phyloP scores from a whole-genome alignment of 2,888 invertebrate species.

The Papilio demoleus region DNA sequence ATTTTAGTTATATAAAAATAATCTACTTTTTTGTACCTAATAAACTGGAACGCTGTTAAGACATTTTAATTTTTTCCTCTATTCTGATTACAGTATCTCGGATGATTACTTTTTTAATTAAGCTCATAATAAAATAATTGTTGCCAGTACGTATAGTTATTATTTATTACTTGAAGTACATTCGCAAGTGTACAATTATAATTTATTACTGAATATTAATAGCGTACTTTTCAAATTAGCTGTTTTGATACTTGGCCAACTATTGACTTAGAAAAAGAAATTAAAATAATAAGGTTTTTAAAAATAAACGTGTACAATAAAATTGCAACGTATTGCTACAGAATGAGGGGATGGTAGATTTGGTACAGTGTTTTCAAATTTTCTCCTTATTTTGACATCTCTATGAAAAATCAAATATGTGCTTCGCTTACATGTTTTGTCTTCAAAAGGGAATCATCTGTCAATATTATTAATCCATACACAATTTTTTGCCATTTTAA shows the following conservation, averaged over 20 bases:
- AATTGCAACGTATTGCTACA: not conserved
- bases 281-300: not conserved
- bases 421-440: no score
- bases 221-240: not conserved
- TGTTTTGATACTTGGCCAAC: conserved; percentile 16
- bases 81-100: not conserved
- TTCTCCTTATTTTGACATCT: not conserved
- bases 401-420: no score
- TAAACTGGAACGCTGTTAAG: no score
- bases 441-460: no score
- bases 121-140: conserved; percentile 2
- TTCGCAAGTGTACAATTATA: conserved; percentile 1
- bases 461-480: no score
- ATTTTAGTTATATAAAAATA: no score
- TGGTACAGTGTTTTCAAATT: not conserved
- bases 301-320: not conserved
- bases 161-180: conserved; percentile 8
- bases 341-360: no score
- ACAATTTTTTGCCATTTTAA: no score
- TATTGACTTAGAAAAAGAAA: conserved; percentile 1
- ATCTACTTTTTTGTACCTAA: no score
- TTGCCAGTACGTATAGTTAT: not conserved
- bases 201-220: conserved; percentile 16
- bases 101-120: conserved; percentile 10
- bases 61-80: not conserved